These are phyloP conservation scores for Danaus plexippus DNA, from an alignment of 1,140 invertebrate genomes.

Conservation along the genomic window DNA sequence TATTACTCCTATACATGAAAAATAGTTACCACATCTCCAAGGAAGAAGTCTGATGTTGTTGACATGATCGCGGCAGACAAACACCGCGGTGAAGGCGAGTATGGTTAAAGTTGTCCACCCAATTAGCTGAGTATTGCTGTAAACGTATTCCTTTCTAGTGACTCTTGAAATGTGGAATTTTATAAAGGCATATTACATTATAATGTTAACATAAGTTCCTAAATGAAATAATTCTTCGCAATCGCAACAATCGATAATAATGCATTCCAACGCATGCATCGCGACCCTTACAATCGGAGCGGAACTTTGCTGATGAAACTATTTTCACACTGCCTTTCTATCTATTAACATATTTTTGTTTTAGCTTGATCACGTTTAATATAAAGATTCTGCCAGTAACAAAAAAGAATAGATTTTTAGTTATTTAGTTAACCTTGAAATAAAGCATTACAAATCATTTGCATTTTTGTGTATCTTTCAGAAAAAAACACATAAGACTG, in stretches of 20 bases:
- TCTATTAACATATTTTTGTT: background rate
- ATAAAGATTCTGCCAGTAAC: background rate
- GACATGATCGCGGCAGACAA: conserved; percentile 39
- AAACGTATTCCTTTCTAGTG: conserved; percentile 1
- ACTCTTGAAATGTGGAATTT: too few species aligned
- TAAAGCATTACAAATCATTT: too few species aligned
- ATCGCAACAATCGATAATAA: background rate
- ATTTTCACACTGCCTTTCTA: conserved; percentile 3
- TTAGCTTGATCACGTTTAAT: too few species aligned
- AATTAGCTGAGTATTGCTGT: conserved; percentile 47
- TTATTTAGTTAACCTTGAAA: too few species aligned
- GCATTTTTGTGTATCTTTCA: too few species aligned
- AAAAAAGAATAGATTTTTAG: too few species aligned
- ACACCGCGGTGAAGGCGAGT: conserved; percentile 50
- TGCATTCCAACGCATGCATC: background rate
- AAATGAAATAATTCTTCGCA: conserved; percentile 1
- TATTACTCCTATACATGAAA: background rate
- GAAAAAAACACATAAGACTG: too few species aligned
- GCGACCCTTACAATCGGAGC: conserved; percentile 6
- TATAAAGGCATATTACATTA: background rate
- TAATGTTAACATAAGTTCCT: background rate
- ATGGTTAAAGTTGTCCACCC: conserved; percentile 58
- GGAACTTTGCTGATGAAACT: conserved; percentile 3
- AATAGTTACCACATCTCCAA: conserved; percentile 15
- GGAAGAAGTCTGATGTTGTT: conserved; percentile 5